Conservation (phyloP, 2,797 vertebrate genomes). For the Graptemys geographica region DNA sequence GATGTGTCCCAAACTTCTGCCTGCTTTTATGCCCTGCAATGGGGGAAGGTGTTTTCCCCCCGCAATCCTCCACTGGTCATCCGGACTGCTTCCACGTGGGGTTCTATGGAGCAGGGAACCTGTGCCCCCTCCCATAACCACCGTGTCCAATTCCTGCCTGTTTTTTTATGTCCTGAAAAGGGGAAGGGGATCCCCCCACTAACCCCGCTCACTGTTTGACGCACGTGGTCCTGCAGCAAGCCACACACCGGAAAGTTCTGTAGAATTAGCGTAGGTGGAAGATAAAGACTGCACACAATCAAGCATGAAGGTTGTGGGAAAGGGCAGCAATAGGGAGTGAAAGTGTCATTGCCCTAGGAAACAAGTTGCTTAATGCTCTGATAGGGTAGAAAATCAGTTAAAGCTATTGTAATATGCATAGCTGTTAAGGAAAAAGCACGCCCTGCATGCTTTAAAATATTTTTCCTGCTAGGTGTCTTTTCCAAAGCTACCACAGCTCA, state of each 20-base stretch:
- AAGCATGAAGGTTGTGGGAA: constrained; percentile 41
- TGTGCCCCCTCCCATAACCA: too few species aligned
- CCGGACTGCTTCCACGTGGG: too few species aligned
- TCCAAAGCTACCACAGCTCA: background rate
- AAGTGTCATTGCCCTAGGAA: constrained; percentile 33
- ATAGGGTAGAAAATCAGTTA: constrained; percentile 1
- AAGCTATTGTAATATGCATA: constrained; percentile 4
- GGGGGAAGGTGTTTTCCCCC: too few species aligned
- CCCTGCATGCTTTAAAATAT: background rate
- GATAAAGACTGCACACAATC: constrained; percentile 10
- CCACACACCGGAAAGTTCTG: background rate
- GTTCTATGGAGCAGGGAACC: too few species aligned
- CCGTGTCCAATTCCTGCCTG: too few species aligned
- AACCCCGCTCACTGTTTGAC: too few species aligned
- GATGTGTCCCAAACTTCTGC: too few species aligned
- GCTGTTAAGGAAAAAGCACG: background rate
- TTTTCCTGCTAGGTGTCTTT: background rate
- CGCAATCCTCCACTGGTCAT: too few species aligned
- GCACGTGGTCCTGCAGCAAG: too few species aligned
- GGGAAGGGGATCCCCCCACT: too few species aligned
- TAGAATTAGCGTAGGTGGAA: background rate
- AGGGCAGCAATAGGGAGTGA: background rate
- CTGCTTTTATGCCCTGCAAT: too few species aligned
- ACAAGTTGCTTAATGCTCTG: background rate
- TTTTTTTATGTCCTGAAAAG: too few species aligned